phyloP scores from a whole-genome alignment of 1,140 invertebrate species.

The Lysiphlebus fabarum region DNA sequence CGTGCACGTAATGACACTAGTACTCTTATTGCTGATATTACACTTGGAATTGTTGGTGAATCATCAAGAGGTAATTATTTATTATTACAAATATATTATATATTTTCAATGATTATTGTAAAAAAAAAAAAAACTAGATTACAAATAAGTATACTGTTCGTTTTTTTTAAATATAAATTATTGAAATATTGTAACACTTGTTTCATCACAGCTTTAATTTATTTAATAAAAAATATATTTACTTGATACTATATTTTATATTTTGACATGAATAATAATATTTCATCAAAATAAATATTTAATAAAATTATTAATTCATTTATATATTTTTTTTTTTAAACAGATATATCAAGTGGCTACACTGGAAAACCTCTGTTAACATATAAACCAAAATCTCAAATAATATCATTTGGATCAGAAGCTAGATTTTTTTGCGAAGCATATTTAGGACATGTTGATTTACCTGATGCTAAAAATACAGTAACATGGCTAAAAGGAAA shows the following conservation, averaged over 20 bases:
- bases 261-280: too few relatives aligned
- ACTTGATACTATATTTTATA: too few relatives aligned
- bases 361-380: conserved; percentile 54
- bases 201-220: too few relatives aligned
- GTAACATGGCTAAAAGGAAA: conserved; percentile 63
- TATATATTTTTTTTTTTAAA: conserved; percentile 42
- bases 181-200: too few relatives aligned
- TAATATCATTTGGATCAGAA: conserved; percentile 56
- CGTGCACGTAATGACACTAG: conserved; percentile 68
- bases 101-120: too few relatives aligned
- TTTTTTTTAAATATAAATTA: background rate
- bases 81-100: background rate
- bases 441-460: conserved; percentile 69
- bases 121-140: background rate
- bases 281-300: too few relatives aligned
- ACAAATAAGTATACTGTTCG: background rate
- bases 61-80: conserved; percentile 19
- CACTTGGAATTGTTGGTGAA: conserved; percentile 66
- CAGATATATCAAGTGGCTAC: conserved; percentile 47
- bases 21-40: conserved; percentile 62
- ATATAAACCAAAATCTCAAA: conserved; percentile 51
- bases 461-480: conserved; percentile 68
- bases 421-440: conserved; percentile 72
- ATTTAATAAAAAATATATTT: too few relatives aligned
- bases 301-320: conserved; percentile 5